phyloP scores from a whole-genome alignment of 2,113 vertebrate genomes.

The Pagrus major region DNA sequence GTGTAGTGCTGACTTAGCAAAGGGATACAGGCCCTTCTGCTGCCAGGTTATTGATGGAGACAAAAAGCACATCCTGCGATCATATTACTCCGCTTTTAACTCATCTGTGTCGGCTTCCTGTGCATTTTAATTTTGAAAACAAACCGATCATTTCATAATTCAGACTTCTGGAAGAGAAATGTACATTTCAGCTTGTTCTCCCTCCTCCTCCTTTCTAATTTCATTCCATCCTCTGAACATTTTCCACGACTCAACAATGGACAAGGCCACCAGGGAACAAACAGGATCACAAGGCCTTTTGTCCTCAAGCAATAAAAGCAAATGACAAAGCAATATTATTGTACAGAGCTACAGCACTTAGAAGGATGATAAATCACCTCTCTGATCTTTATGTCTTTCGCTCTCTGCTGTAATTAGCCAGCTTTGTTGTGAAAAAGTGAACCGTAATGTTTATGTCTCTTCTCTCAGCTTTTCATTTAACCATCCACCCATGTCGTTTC shows the following conservation, averaged over 20 bases:
- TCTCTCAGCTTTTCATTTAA: background rate
- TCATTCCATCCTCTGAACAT: background rate
- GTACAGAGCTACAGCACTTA: background rate
- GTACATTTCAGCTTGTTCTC: fast-evolving
- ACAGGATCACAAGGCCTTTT: conserved; percentile 18
- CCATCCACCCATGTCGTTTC: background rate
- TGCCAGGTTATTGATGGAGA: conserved; percentile 9
- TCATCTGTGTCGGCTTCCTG: conserved; percentile 19
- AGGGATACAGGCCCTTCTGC: background rate
- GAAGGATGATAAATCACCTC: conserved; percentile 33
- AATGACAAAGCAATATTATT: conserved; percentile 39
- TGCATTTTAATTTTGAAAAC: conserved; percentile 5
- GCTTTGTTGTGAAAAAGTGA: conserved; percentile 22
- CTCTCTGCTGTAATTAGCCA: conserved; percentile 17
- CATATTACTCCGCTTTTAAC: conserved; percentile 25
- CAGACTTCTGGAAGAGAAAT: background rate
- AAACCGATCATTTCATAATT: background rate
- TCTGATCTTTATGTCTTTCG: background rate
- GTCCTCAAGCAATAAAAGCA: conserved; percentile 29
- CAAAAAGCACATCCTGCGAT: conserved; percentile 9
- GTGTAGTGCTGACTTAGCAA: conserved; percentile 43
- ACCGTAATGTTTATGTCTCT: background rate
- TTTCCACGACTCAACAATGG: conserved; percentile 2
- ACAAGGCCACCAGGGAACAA: background rate
- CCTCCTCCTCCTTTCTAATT: conserved; percentile 4